Evolutionary conservation across 2,113 vertebrate species (phyloP), one percentile per base, ranked within the genome.

Genomic region (Myrmophylax atrothorax): DNA sequence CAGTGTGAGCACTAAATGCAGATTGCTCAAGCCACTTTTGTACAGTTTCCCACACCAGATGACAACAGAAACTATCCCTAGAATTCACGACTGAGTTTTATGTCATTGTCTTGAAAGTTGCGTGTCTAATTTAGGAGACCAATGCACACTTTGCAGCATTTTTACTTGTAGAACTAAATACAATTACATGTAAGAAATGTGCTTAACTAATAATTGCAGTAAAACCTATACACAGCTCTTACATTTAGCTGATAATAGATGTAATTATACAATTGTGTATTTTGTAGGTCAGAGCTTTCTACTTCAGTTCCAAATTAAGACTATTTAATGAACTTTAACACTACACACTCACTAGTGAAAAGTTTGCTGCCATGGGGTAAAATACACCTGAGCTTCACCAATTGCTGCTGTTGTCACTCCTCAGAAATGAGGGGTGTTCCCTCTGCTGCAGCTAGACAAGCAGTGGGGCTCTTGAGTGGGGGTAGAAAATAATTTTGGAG

Each of bases 191-290:
- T 68, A 58, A 95, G 68, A 88, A 92, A 84, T 46, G 37, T 88
- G 35, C 29, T 91, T 90, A 73, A 76, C 35, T 87, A 49, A 42
- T 92, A 83, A 88, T 69, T 83, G 60, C 62, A 55, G 46, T 76
- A 83, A 75, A 87, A 78, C 29, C 53, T 35, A 14, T 20, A 58
- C 46, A 50, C 60, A 82, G 44, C 68, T 35, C 49, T 83, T 72
- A 75, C 7, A 28, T 89, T 78, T 73, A 53, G 66, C 14, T 90
- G 50, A 80, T 77, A 77, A 66, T 49, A 55, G 42, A 80, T 62
- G 55, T 88, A 92, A 93, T 77, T 94, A 84, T 58, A 66, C 50
- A 59, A 90, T 84, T 92, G 68, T 95, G 35, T 69, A 35, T 86
- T 94, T 94, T 95, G 26, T 63, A 79, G 90, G 76, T 92, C 64